Base-by-base conservation (phyloP, 2,113 vertebrate genomes). In the Nansenia antarctica region DNA sequence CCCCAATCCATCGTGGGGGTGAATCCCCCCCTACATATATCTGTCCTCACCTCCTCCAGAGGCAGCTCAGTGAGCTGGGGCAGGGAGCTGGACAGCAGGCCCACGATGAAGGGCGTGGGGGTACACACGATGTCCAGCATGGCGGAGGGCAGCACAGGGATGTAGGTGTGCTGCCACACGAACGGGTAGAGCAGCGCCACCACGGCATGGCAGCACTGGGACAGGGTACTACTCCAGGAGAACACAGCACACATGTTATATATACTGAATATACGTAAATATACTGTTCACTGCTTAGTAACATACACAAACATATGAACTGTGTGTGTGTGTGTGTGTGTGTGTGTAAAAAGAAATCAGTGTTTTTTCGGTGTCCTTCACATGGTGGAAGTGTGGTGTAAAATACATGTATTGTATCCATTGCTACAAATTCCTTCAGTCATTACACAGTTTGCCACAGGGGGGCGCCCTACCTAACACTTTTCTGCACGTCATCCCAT, bases 101-200 rank as follows among this genome's bases (percentile, higher is more conserved):
- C 96, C 0, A 98, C 94, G 12, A 98, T 91, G 90, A 98, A 98
- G 1, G 96, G 96, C 0, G 96, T 98, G 0, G 96, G 96, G 0
- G 96, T 97, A 91, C 96, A 98, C 67, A 95, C 95, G 0, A 98
- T 97, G 92, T 98, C 96, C 0, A 98, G 92, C 96, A 98, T 98
- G 53, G 94, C 91, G 0, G 94, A 91, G 0, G 95, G 95, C 69
- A 97, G 87, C 72, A 96, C 94, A 0, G 96, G 96, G 86, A 98
- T 96, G 91, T 96, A 98, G 7, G 96, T 98, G 82, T 94, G 92
- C 78, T 94, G 92, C 92, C 92, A 94, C 11, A 92, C 87, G 67
- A 96, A 97, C 55, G 95, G 95, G 74, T 97, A 97, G 31, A 95
- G 92, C 2, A 94, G 88, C 0, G 95, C 95, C 87, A 98, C 93